Conservation (phyloP, 2,888 invertebrate species). For the Amphimallon solstitiale region DNA sequence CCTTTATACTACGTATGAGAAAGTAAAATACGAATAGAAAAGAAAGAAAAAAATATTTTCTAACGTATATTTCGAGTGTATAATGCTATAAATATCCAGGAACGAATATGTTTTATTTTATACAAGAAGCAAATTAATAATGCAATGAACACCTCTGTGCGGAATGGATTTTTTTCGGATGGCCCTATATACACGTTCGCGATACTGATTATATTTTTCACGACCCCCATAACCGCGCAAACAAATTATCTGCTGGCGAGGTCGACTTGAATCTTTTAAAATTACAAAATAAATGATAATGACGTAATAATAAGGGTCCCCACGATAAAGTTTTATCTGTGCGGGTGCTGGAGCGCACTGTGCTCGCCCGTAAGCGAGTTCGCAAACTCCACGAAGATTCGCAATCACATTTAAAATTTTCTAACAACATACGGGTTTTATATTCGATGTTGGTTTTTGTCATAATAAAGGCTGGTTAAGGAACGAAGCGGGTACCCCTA, state of each 20-base stretch:
- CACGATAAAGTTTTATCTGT: constrained; percentile 39
- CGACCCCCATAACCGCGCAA: constrained; percentile 10
- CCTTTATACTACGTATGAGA: no score
- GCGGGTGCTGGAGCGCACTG: constrained; percentile 3
- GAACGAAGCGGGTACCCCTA: constrained; percentile 39
- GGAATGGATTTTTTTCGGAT: no score
- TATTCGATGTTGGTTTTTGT: constrained; percentile 44
- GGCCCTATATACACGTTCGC: no score
- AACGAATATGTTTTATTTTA: no score
- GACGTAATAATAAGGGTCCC: constrained; percentile 49
- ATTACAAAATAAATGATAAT: constrained; percentile 49
- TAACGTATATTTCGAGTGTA: no score
- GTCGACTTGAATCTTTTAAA: constrained; percentile 44
- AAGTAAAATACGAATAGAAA: no score
- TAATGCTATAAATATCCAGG: no score
- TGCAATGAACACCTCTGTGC: no score
- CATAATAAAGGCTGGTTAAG: constrained; percentile 6
- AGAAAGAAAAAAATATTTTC: no score
- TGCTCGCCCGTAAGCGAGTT: constrained; percentile 4
- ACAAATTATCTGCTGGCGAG: constrained; percentile 9
- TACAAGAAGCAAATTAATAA: no score
- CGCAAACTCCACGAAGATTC: constrained; percentile 35
- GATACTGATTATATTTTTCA: no score
- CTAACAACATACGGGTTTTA: constrained; percentile 45
- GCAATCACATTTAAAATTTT: constrained; percentile 45